Conservation (phyloP, 2,113 vertebrate species). For the Pristiophorus japonicus region DNA sequence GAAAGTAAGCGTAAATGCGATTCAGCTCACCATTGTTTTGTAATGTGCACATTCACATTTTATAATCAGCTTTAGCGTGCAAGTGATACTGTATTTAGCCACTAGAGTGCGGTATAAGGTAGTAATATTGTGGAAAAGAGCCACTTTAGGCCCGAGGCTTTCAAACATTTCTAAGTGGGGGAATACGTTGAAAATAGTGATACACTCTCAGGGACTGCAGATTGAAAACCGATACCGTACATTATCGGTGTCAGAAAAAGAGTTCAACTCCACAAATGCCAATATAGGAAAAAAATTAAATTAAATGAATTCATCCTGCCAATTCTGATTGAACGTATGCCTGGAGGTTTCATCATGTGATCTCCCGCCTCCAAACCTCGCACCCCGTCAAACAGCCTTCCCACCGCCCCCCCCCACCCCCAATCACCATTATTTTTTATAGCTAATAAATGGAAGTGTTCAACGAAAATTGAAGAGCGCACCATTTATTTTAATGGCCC, state of each 20-base stretch:
- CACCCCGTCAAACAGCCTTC: not conserved
- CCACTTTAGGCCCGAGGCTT: not conserved
- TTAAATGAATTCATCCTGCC: not conserved
- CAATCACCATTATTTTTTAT: not conserved
- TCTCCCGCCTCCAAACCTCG: not conserved
- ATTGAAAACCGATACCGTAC: not conserved
- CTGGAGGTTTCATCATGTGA: not conserved
- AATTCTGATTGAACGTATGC: not conserved
- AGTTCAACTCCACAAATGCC: too few relatives aligned
- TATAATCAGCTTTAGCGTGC: not conserved
- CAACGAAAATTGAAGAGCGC: not conserved
- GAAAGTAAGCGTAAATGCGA: not conserved
- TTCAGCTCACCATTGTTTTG: not conserved
- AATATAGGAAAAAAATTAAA: too few relatives aligned
- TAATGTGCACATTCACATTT: not conserved
- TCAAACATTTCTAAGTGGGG: not conserved
- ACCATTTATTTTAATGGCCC: not conserved
- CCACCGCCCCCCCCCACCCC: too few relatives aligned
- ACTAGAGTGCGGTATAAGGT: not conserved
- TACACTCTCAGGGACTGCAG: not conserved
- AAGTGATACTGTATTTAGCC: not conserved
- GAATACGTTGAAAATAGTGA: not conserved
- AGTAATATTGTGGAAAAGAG: not conserved
- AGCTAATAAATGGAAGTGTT: not conserved
- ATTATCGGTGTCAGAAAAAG: not conserved